Evolutionary conservation across 2,888 invertebrate species (phyloP).

Genomic region (Melipona beecheii): DNA sequence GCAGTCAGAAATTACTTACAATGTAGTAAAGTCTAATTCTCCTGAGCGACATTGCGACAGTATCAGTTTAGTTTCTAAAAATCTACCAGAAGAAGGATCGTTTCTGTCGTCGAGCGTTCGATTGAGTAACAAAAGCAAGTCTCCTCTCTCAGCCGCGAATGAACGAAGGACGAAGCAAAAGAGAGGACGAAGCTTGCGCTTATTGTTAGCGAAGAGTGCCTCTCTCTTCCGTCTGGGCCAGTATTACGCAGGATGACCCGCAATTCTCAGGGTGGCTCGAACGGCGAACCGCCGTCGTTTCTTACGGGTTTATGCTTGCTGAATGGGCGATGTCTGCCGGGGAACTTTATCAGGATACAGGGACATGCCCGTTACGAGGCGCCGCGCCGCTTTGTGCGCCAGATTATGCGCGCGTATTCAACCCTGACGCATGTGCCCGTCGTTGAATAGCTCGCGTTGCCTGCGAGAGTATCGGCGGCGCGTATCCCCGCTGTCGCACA

Average conservation of each 20-base stretch:
- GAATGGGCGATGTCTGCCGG: slow-evolving; percentile 58
- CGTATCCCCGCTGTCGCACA: slow-evolving; percentile 28
- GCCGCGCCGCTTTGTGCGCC: slow-evolving; percentile 65
- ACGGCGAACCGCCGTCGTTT: slow-evolving; percentile 60
- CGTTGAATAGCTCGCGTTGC: slow-evolving; percentile 45
- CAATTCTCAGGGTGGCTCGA: slow-evolving; percentile 56
- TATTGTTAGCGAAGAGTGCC: not conserved
- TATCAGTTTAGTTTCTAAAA: too few species aligned
- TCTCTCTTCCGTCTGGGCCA: slow-evolving; percentile 20
- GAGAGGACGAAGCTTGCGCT: not conserved
- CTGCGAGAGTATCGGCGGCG: slow-evolving; percentile 40
- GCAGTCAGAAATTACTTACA: too few species aligned
- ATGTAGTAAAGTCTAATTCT: too few species aligned
- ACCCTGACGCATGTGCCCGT: slow-evolving; percentile 14
- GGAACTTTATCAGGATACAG: slow-evolving; percentile 63
- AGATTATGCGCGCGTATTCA: slow-evolving; percentile 65
- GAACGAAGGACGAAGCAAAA: too few species aligned
- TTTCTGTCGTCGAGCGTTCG: too few species aligned
- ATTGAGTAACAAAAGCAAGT: too few species aligned
- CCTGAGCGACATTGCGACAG: too few species aligned
- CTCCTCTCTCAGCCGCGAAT: too few species aligned
- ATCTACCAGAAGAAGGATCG: too few species aligned
- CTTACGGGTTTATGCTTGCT: slow-evolving; percentile 74
- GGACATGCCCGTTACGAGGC: slow-evolving; percentile 56
- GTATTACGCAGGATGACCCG: slow-evolving; percentile 51